phyloP scores from a whole-genome alignment of 2,113 vertebrate genomes.

The Sakesphorus luctuosus region DNA sequence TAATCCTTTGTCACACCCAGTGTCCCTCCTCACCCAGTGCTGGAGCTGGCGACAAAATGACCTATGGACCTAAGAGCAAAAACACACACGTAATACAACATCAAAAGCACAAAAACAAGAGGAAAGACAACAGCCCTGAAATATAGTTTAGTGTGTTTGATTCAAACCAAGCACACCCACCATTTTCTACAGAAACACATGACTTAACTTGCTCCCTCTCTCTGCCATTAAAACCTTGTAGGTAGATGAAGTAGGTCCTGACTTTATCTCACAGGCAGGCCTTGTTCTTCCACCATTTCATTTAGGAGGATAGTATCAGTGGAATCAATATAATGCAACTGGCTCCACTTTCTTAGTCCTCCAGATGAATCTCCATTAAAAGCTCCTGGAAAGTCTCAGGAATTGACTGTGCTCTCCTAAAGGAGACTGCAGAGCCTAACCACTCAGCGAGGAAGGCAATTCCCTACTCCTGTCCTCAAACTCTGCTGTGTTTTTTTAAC shows the following conservation, averaged over 20 bases:
- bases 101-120: background rate
- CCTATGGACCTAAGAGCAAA: background rate
- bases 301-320: constrained; percentile 86
- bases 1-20: background rate
- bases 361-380: constrained; percentile 11
- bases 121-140: background rate
- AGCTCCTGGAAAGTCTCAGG: background rate
- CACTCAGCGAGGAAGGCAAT: background rate
- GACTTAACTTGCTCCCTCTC: background rate
- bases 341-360: constrained; percentile 84
- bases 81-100: background rate
- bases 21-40: background rate
- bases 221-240: constrained; percentile 50
- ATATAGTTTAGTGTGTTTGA: fast-evolving
- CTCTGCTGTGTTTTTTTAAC: background rate
- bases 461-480: background rate
- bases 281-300: constrained; percentile 81
- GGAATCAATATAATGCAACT: constrained; percentile 66
- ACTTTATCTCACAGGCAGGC: constrained; percentile 69
- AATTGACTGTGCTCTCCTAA: background rate
- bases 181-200: background rate
- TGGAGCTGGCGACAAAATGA: background rate
- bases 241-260: constrained; percentile 80
- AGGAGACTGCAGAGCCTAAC: background rate
- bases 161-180: background rate